Evolutionary conservation across 1,140 invertebrate genomes (phyloP).

Genomic region (Drosophila punjabiensis): DNA sequence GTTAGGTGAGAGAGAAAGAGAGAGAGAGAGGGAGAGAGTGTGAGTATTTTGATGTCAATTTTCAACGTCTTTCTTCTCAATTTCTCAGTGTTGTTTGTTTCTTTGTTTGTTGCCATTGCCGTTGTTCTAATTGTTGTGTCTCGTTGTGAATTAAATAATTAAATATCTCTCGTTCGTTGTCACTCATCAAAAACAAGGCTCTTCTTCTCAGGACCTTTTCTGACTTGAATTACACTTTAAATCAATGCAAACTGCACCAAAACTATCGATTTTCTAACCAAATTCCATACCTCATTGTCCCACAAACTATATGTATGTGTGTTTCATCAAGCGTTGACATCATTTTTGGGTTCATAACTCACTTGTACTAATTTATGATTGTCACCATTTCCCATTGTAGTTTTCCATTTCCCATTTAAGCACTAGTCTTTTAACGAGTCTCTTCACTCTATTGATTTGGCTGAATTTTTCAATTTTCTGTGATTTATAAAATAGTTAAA

Average conservation of each 20-base stretch:
- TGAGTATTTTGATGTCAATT: constrained; percentile 70
- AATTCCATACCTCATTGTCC: background rate
- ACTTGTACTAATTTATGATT: constrained; percentile 1
- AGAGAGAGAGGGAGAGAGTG: constrained; percentile 35
- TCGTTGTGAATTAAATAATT: constrained; percentile 18
- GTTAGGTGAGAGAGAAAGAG: constrained; percentile 18
- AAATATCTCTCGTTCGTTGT: background rate
- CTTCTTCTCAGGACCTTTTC: background rate
- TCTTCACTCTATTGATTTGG: too few species aligned
- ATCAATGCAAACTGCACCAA: constrained; percentile 11
- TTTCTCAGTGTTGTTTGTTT: constrained; percentile 26
- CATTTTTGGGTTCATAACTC: background rate
- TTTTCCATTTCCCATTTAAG: too few species aligned
- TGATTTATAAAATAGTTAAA: too few species aligned
- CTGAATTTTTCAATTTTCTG: too few species aligned
- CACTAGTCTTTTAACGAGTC: too few species aligned
- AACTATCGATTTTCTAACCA: background rate
- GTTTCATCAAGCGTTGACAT: background rate
- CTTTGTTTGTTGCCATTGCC: constrained; percentile 20
- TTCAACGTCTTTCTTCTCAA: constrained; percentile 22
- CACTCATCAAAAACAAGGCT: background rate
- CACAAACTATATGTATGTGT: background rate
- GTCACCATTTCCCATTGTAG: background rate
- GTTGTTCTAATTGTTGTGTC: constrained; percentile 34
- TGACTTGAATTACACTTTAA: background rate